phyloP scores from a whole-genome alignment of 2,797 vertebrate species.

The Chrysocyon brachyurus region DNA sequence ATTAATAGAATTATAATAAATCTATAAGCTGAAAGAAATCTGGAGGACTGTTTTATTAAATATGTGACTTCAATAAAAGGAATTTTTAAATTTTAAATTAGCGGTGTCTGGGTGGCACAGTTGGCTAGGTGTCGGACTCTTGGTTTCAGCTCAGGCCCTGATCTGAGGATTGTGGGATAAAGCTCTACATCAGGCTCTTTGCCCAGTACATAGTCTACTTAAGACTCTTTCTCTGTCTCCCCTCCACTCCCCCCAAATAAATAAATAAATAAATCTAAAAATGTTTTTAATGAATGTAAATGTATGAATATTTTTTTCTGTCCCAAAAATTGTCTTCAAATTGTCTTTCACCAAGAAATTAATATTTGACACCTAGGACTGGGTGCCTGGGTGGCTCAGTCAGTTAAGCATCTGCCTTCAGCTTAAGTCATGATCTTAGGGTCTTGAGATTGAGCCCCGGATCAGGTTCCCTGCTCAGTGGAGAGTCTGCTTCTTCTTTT shows the following conservation, averaged over 20 bases:
- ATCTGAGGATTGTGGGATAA: background rate
- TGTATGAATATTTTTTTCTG: background rate
- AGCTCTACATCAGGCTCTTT: background rate
- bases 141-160: background rate
- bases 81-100: conserved; percentile 8
- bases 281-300: background rate
- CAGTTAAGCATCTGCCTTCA: too few species aligned
- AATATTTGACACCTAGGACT: background rate
- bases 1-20: conserved; percentile 48
- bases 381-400: too few species aligned
- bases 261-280: background rate
- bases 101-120: background rate
- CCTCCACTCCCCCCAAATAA: background rate
- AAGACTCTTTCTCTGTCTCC: background rate
- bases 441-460: too few species aligned
- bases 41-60: background rate
- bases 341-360: background rate
- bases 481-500: too few species aligned
- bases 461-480: too few species aligned
- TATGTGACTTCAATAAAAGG: background rate
- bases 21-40: background rate
- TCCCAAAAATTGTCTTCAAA: background rate
- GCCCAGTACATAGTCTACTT: background rate
- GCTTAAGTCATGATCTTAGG: too few species aligned
- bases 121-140: background rate